phyloP scores from a whole-genome alignment of 2,797 vertebrate genomes.

The Chiloscyllium punctatum region DNA sequence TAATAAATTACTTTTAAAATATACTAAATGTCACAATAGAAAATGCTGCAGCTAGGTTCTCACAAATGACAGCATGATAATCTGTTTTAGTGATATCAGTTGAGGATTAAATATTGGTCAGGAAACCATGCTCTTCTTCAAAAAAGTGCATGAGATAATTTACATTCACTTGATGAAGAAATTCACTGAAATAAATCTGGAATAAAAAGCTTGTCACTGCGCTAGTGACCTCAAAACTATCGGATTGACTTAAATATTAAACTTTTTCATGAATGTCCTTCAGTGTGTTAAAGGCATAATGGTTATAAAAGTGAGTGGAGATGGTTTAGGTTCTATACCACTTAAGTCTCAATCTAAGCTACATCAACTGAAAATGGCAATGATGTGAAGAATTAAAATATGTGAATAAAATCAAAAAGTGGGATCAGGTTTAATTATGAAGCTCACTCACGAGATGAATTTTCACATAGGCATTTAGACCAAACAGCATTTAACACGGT shows the following conservation, averaged over 20 bases:
- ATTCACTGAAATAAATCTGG: not conserved
- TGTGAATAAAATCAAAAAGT: not conserved
- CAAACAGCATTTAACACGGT: not conserved
- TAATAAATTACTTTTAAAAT: not conserved
- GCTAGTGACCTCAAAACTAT: not conserved
- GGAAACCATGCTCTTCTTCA: not conserved
- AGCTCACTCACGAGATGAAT: no score
- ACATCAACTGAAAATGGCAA: not conserved
- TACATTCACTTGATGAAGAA: not conserved
- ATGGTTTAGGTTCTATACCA: not conserved
- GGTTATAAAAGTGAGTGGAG: not conserved
- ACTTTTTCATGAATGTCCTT: not conserved
- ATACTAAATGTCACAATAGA: not conserved
- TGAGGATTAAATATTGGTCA: not conserved
- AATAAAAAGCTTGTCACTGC: not conserved
- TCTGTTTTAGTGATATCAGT: not conserved
- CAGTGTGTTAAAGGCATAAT: not conserved
- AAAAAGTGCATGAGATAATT: not conserved
- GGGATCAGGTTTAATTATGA: not conserved
- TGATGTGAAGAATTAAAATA: not conserved
- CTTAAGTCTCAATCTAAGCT: not conserved
- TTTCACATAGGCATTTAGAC: not conserved
- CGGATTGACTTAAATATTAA: not conserved
- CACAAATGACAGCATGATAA: not conserved
- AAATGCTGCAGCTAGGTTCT: not conserved